Base-by-base conservation (phyloP, 2,888 invertebrate species). In the Orthonevra nobilis region DNA sequence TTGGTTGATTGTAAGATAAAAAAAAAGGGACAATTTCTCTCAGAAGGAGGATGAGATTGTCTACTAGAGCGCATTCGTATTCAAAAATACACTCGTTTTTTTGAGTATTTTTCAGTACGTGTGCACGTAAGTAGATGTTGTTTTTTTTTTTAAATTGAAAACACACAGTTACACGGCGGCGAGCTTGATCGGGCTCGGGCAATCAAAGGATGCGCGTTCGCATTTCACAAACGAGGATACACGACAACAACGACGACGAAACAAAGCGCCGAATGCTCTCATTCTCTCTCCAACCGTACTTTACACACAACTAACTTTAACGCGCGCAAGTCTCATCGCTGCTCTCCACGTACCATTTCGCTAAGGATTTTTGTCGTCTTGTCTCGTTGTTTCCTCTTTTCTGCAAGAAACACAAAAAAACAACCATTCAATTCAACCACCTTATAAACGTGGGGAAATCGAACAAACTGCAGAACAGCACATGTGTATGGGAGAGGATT, bases 351-450 rank as follows among this genome's bases (percentile, higher is more conserved):
- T 23, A 5, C 5, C 23, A 42, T 34, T 28, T 58, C 30, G 46
- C 72, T 64, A 79, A 79, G 77, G 77, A 79, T 72, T 79, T 77
- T 77, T n/a, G n/a, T n/a, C n/a, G n/a, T n/a, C n/a, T n/a, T n/a
- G 70, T 63, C 72, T 60, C 50, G 26, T 23, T 50, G 17, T 44
- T 52, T 54, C 50, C 63, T 70, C 70, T 70, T 77, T 64, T 63
- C 66, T 66, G 64, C 60, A 58, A 61, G 10, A 38, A 14, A 9
- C 42, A 46, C 5, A 34, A 28, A 40, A 48, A 42, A 38, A 34
- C 28, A 30, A 9, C 36, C 23, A 26, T 28, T 12, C 50, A 44
- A 28, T 44, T 36, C 56, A 64, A 72, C 70, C 69, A 75, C 75
- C 70, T 75, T 46, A n/a, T n/a, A 40, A 50, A 58, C 46, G 38